Percentiles rank a stretch among this genome's conserved stretches.
These are phyloP conservation scores for Eristalis pertinax DNA, from an alignment of 2,888 invertebrate species.

Conservation along the genomic window DNA sequence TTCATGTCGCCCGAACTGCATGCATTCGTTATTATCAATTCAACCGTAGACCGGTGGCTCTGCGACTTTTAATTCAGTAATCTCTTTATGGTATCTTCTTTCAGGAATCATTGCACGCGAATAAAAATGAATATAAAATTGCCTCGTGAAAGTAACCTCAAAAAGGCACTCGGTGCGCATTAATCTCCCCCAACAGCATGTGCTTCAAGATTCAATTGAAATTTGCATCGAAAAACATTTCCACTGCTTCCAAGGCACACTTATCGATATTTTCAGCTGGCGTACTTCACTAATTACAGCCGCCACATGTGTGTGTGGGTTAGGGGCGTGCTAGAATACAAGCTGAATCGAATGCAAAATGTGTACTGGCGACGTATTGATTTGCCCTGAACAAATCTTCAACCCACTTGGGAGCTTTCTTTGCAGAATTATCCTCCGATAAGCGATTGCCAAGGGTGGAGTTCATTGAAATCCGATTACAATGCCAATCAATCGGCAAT, in stretches of 20 bases:
- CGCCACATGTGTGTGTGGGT: no score
- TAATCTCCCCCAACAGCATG: neutral
- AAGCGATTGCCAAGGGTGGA: neutral
- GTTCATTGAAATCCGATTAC: neutral
- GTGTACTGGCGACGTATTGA: conserved; percentile 9
- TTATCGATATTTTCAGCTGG: neutral
- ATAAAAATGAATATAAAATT: no score
- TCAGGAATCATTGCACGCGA: neutral
- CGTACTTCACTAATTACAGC: neutral
- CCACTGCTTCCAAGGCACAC: neutral
- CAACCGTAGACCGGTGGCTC: neutral
- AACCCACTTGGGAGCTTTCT: neutral
- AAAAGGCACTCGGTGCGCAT: neutral
- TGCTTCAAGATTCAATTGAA: neutral
- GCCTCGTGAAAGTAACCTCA: neutral
- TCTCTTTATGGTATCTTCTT: neutral
- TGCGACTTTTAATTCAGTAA: neutral
- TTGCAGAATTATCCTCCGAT: neutral
- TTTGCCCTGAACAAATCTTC: neutral
- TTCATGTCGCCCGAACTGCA: neutral
- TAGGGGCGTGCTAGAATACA: neutral
- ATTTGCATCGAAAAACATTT: neutral
- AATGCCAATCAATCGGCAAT: neutral
- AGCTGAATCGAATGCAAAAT: neutral
- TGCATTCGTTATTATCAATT: neutral